These are phyloP conservation scores for Haliclona indistincta DNA, from an alignment of 37 sponge, comb jelly and placozoan genomes.

Conservation along the genomic window DNA sequence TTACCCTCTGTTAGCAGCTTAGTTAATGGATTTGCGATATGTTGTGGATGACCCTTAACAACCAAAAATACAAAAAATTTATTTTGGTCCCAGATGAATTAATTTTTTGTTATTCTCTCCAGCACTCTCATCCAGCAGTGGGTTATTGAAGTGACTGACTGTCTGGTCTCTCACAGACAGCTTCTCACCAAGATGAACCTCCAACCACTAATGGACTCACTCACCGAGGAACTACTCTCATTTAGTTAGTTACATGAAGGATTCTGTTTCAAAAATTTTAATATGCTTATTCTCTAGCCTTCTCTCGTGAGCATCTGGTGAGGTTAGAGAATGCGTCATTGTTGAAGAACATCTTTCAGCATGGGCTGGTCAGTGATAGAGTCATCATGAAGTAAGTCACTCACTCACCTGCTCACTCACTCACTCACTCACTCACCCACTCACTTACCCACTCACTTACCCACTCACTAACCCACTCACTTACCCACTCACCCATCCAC, in stretches of 20 bases:
- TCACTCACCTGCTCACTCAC: neutral
- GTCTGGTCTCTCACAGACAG: conserved; percentile 26
- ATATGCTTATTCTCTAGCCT: conserved; percentile 37
- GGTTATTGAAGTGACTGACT: conserved; percentile 61
- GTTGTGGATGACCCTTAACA: no score
- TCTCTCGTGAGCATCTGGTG: conserved; percentile 79
- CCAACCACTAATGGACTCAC: conserved; percentile 40
- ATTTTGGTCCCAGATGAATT: neutral
- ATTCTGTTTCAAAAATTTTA: neutral
- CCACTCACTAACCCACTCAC: neutral
- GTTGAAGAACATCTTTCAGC: conserved; percentile 66
- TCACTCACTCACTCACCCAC: neutral
- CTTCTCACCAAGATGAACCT: conserved; percentile 5
- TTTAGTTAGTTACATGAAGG: conserved; percentile 58
- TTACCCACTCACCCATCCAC: neutral
- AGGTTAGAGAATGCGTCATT: conserved; percentile 76
- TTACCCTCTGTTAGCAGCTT: no score
- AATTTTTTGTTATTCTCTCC: neutral
- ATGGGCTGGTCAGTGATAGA: conserved; percentile 43
- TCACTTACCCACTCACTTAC: no score
- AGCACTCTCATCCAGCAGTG: conserved; percentile 72
- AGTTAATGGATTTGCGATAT: no score
- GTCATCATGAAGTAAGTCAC: conserved; percentile 55
- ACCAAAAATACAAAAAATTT: no score
- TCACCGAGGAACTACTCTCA: conserved; percentile 56